These are phyloP conservation scores for Eclectus roratus DNA, from an alignment of 2,113 vertebrate genomes.

Conservation along the genomic window DNA sequence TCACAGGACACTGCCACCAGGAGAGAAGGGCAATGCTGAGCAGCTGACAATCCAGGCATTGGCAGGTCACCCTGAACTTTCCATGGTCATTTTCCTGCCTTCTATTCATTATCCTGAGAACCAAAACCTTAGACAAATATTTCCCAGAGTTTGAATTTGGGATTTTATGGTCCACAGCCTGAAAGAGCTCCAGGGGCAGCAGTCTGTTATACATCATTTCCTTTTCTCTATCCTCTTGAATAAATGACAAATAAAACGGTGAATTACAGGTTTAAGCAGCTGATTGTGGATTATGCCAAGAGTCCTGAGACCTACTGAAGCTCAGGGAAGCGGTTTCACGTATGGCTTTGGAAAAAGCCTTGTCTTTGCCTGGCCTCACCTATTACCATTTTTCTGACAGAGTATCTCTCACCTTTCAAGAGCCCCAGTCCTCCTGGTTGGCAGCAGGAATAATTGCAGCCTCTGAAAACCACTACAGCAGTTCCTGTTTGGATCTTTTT, in stretches of 20 bases:
- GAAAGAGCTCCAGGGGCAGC: neutral
- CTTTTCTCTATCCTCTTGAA: neutral
- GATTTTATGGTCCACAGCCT: neutral
- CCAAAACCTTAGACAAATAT: neutral
- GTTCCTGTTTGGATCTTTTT: neutral
- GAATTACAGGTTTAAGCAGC: neutral
- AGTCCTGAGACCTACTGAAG: neutral
- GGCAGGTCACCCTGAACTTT: neutral
- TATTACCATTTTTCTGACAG: neutral
- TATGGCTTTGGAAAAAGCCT: neutral
- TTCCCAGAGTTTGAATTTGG: neutral
- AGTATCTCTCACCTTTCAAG: neutral
- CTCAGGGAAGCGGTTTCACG: rapidly evolving
- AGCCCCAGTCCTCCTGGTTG: neutral
- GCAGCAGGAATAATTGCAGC: neutral
- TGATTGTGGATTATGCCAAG: neutral
- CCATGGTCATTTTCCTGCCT: neutral
- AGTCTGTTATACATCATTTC: neutral
- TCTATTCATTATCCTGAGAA: neutral
- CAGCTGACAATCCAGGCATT: neutral
- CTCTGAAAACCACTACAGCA: neutral
- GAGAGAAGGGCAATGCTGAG: neutral
- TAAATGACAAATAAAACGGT: neutral
- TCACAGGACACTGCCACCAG: neutral
- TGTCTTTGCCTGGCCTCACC: neutral